These are phyloP conservation scores for Stichodactyla mertensii DNA, from an alignment of 64 coral and sea anemone genomes.

Conservation along the genomic window DNA sequence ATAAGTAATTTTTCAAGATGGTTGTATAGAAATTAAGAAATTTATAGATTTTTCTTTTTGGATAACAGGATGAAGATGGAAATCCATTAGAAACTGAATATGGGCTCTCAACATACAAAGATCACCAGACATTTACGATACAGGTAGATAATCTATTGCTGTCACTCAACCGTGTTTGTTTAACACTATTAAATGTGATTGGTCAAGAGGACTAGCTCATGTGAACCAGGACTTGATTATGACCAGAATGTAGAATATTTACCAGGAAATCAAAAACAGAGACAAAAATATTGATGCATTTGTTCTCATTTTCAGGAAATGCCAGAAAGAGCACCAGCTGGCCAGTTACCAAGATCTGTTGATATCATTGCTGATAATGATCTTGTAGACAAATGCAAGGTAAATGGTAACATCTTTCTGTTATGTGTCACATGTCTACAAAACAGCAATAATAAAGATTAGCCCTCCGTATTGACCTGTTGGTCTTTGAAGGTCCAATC, in stretches of 20 bases:
- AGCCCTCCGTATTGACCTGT: too few species aligned
- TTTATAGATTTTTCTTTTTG: neutral
- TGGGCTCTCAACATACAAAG: constrained; percentile 92
- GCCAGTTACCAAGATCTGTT: constrained; percentile 92
- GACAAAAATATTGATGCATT: neutral
- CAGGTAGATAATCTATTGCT: constrained; percentile 36
- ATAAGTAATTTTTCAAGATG: too few species aligned
- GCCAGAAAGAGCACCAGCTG: constrained; percentile 97
- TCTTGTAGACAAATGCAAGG: constrained; percentile 94
- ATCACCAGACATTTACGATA: constrained; percentile 98
- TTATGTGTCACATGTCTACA: too few species aligned
- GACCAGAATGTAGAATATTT: too few species aligned
- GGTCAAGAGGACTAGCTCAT: too few species aligned
- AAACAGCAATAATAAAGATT: too few species aligned
- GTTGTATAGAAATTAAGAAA: too few species aligned
- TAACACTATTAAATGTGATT: neutral
- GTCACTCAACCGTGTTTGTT: neutral
- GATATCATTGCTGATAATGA: constrained; percentile 98
- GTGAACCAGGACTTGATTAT: too few species aligned
- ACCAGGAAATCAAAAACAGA: neutral
- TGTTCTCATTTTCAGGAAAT: constrained; percentile 70
- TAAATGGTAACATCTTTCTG: neutral
- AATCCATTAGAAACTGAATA: constrained; percentile 97
- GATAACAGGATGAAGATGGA: constrained; percentile 87
- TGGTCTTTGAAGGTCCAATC: too few species aligned